Evolutionary conservation across 2,797 vertebrate genomes (phyloP).

Genomic region (Manis javanica): DNA sequence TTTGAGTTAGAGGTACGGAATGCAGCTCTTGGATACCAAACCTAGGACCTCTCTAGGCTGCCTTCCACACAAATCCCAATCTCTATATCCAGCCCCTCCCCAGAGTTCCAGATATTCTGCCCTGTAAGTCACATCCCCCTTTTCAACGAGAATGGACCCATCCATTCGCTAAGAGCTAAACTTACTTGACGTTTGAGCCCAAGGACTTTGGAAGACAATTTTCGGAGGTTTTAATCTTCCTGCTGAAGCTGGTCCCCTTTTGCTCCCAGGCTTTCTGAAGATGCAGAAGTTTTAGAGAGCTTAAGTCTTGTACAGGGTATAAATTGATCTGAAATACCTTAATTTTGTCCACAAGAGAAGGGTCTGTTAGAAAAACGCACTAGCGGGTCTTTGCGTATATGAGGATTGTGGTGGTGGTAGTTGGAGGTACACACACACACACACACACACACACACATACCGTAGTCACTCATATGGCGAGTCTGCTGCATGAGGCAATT

Average conservation of each 20-base stretch:
- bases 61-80: background rate
- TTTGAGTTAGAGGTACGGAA: background rate
- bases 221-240: too few relatives aligned
- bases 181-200: slow-evolving; percentile 75
- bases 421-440: background rate
- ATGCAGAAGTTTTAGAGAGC: too few relatives aligned
- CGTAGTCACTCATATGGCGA: background rate
- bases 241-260: too few relatives aligned
- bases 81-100: background rate
- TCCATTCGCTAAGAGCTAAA: background rate
- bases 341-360: too few relatives aligned
- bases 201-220: slow-evolving; percentile 56
- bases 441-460: too few relatives aligned
- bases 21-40: background rate
- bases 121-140: background rate
- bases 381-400: background rate
- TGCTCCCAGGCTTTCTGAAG: too few relatives aligned
- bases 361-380: slow-evolving; percentile 59
- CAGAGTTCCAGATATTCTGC: background rate
- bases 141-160: background rate
- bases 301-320: too few relatives aligned
- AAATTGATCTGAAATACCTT: too few relatives aligned
- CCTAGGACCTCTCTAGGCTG: background rate
- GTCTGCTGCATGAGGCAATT: background rate
- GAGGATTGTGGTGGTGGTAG: background rate